Percentiles rank a stretch among this genome's conserved stretches.
Conservation (phyloP, 2,797 vertebrate species). For the Oreonectes daqikongensis region DNA sequence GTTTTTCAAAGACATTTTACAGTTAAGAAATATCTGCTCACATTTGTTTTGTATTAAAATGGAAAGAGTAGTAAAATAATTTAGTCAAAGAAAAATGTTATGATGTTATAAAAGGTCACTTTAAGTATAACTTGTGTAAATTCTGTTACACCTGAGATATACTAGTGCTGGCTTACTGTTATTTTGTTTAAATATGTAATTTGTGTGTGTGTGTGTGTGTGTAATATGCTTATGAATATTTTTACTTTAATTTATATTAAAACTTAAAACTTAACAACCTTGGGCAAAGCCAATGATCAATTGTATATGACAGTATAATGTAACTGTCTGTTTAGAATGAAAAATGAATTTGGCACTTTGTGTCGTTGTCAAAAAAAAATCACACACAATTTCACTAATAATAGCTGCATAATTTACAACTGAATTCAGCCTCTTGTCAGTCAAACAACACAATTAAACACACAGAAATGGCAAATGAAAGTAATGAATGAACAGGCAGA, state of each 20-base stretch:
- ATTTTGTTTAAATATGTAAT: not conserved
- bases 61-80: not conserved
- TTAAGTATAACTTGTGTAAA: slow-evolving; percentile 12
- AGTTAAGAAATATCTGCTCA: not conserved
- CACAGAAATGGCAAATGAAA: slow-evolving; percentile 10
- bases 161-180: slow-evolving; percentile 12
- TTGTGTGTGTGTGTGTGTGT: no score
- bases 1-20: not conserved
- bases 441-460: slow-evolving; percentile 8
- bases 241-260: slow-evolving; percentile 6
- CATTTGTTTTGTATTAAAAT: slow-evolving; percentile 5
- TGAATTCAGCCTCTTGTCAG: not conserved
- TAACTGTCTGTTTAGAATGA: slow-evolving; percentile 13
- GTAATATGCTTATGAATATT: not conserved
- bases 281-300: not conserved
- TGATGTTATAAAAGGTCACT: slow-evolving; percentile 21
- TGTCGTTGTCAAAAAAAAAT: slow-evolving; percentile 5
- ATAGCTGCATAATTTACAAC: not conserved
- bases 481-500: slow-evolving; percentile 6
- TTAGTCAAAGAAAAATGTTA: not conserved
- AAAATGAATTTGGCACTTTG: slow-evolving; percentile 12
- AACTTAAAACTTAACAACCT: slow-evolving; percentile 7
- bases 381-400: not conserved
- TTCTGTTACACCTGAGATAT: slow-evolving; percentile 45
- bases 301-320: not conserved